Evolutionary conservation across 2,797 vertebrate species (phyloP).

Genomic region (Spea hammondii): DNA sequence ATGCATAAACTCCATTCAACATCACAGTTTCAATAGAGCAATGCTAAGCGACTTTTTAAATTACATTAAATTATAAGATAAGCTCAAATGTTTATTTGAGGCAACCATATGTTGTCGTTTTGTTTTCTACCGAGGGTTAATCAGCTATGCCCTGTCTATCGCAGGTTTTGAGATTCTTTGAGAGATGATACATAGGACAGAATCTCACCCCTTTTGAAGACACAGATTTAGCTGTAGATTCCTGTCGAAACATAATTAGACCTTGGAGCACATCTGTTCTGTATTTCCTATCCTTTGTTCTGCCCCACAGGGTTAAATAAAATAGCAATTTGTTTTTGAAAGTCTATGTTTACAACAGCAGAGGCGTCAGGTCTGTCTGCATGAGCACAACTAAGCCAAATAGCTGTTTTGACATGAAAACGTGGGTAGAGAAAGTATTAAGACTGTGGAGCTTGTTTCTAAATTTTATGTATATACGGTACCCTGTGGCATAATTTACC

Average conservation of each 20-base stretch:
- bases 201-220: conserved; percentile 29
- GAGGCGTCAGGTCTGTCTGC: background rate
- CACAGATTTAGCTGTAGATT: conserved; percentile 10
- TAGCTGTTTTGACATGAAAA: background rate
- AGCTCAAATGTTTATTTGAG: too few relatives aligned
- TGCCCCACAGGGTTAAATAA: conserved; percentile 28
- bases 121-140: background rate
- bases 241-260: conserved; percentile 23
- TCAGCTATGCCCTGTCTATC: background rate
- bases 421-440: background rate
- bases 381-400: background rate
- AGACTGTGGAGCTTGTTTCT: too few relatives aligned
- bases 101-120: too few relatives aligned
- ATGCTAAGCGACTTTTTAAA: too few relatives aligned
- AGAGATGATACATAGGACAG: conserved; percentile 6
- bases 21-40: too few relatives aligned
- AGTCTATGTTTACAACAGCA: conserved; percentile 24
- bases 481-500: too few relatives aligned
- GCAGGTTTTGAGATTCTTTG: conserved; percentile 11
- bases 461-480: too few relatives aligned
- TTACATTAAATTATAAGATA: too few relatives aligned
- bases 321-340: conserved; percentile 36
- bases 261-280: conserved; percentile 34
- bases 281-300: background rate
- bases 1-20: too few relatives aligned